Evolutionary conservation across 1,140 invertebrate genomes (phyloP), one percentile per base, ranked within the genome.

Genomic region (Micrasema minimum): DNA sequence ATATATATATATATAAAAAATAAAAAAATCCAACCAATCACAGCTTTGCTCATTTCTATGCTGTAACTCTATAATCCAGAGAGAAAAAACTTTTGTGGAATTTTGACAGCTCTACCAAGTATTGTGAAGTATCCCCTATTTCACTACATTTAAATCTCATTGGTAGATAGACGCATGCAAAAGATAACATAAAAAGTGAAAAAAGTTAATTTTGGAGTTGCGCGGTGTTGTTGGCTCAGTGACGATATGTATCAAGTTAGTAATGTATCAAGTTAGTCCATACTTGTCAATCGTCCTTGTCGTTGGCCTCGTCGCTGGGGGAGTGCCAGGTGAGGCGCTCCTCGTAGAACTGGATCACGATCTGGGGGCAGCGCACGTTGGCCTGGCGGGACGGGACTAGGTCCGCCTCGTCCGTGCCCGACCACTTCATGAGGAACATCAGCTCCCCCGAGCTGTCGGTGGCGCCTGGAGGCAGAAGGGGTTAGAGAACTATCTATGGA

Each of bases 361-460:
- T 92, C 81, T 98, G 96, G 5, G 96, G 96, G 80, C 96, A 98
- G 66, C 91, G 90, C 0, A 93, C 87, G 81, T 98, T 98, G 0
- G 96, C 96, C 77, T 95, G 90, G 77, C 93, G 90, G 0, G 96
- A 93, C 10, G 95, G 92, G 1, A 98, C 96, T 26, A 98, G 81
- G 80, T 98, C 96, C 0, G 96, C 96, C 79, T 98, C 96, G 80
- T 98, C 96, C 9, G 93, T 95, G 59, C 95, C 94, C 82, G 96
- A 96, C 96, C 96, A 99, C 81, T 98, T 98, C 92, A 99, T 97
- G 0, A 99, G 85, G 80, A 98, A 98, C 94, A 98, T 97, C 0
- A 99, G 82, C 80, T 97, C 93, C 0, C 96, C 96, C 65, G 92
- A 94, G 16, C 94, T 95, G 80, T 98, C 96, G 69, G 96, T 98